A percentile compares a stretch with the other conserved stretches of the same genome.
These are phyloP conservation scores for Ochotona curzoniae DNA, from an alignment of 2,113 vertebrate species.

Conservation along the genomic window DNA sequence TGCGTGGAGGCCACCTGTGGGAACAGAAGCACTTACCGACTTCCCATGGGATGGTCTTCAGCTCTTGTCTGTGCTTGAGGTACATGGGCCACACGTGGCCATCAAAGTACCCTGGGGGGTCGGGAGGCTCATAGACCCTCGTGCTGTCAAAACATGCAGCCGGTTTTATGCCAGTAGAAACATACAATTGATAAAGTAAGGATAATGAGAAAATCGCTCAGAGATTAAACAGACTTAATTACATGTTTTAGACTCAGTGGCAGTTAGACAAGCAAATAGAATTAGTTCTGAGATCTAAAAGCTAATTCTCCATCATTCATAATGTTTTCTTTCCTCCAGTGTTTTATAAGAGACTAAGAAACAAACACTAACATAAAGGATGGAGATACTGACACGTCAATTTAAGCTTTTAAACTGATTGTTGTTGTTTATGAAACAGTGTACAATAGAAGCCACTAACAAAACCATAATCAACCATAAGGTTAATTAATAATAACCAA, in stretches of 20 bases:
- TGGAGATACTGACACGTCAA: background rate
- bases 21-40: conserved; percentile 85
- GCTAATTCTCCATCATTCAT: background rate
- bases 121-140: conserved; percentile 92
- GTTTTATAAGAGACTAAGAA: conserved; percentile 10
- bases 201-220: background rate
- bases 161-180: conserved; percentile 49
- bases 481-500: too few relatives aligned
- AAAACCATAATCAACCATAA: background rate
- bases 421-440: background rate
- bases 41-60: conserved; percentile 85
- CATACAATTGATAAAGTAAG: background rate
- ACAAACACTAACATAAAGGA: background rate
- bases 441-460: background rate
- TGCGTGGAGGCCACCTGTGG: background rate
- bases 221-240: background rate
- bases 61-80: conserved; percentile 90
- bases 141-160: conserved; percentile 86
- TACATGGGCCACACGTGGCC: conserved; percentile 98
- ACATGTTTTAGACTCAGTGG: background rate
- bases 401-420: background rate
- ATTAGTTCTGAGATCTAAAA: background rate
- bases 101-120: conserved; percentile 94
- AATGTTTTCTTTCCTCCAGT: background rate
- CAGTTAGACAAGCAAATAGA: background rate